phyloP scores from a whole-genome alignment of 2,888 invertebrate genomes.

The Sisyra terminalis region DNA sequence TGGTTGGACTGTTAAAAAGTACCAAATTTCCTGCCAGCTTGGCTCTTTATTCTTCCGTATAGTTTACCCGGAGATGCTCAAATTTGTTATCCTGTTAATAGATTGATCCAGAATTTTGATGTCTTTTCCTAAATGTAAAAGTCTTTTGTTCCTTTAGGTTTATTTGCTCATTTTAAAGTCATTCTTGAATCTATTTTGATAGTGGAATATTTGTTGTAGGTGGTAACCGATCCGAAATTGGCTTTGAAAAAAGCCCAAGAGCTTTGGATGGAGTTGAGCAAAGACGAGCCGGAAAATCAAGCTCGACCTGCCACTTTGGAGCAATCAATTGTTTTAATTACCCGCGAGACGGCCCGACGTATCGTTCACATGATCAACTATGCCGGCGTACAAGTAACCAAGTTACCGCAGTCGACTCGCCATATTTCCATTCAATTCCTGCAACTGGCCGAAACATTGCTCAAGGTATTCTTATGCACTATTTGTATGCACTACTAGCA shows the following conservation, averaged over 20 bases:
- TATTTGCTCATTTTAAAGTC: too few species aligned
- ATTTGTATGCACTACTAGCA: too few species aligned
- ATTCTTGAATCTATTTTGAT: neutral
- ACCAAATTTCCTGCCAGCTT: too few species aligned
- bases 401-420: constrained; percentile 31
- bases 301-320: constrained; percentile 63
- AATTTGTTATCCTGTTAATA: too few species aligned
- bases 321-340: constrained; percentile 55
- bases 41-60: too few species aligned
- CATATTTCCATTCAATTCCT: constrained; percentile 35
- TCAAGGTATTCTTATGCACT: constrained; percentile 45
- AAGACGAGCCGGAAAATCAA: constrained; percentile 73
- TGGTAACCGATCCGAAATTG: constrained; percentile 60
- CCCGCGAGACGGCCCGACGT: constrained; percentile 60
- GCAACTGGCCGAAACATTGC: constrained; percentile 39
- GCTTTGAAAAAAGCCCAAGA: constrained; percentile 59
- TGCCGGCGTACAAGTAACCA: constrained; percentile 36
- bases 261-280: constrained; percentile 50
- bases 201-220: constrained; percentile 27
- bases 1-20: too few species aligned
- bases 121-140: too few species aligned
- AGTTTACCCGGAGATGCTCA: too few species aligned
- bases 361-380: constrained; percentile 66
- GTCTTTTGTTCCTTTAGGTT: too few species aligned
- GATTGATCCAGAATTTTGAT: too few species aligned